These are phyloP conservation scores for Aplochiton taeniatus DNA, from an alignment of 2,797 vertebrate genomes.

Conservation along the genomic window DNA sequence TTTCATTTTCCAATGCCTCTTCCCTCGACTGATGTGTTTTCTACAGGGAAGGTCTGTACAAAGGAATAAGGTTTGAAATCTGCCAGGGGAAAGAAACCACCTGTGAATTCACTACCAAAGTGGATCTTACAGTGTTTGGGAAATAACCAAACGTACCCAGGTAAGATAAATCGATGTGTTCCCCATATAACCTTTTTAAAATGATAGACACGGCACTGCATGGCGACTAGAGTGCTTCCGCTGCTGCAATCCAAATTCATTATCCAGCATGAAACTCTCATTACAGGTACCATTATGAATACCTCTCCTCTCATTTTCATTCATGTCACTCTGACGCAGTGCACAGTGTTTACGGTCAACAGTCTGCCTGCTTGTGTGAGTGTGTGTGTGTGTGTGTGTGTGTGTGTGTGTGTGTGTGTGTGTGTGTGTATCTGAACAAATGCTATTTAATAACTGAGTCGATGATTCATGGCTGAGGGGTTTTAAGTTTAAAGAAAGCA, in stretches of 20 bases:
- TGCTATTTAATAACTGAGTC: background rate
- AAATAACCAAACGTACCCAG: no score
- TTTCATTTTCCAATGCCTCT: background rate
- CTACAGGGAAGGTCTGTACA: no score
- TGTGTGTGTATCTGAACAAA: background rate
- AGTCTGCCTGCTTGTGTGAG: no score
- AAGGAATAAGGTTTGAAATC: no score
- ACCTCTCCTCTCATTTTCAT: constrained; percentile 3
- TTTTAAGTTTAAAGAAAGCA: no score
- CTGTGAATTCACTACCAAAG: no score
- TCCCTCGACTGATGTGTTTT: background rate
- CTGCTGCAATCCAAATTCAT: background rate
- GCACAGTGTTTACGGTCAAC: background rate
- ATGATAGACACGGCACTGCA: background rate
- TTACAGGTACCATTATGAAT: background rate
- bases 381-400: background rate
- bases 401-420: background rate
- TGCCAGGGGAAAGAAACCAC: no score
- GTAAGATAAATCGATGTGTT: no score
- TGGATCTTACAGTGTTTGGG: no score
- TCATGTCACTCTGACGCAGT: background rate
- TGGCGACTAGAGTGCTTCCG: background rate
- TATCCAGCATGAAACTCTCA: background rate
- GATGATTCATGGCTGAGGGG: no score
- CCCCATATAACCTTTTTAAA: background rate